Conservation (phyloP, 1,140 invertebrate species). For the Eulimnadia texana region DNA sequence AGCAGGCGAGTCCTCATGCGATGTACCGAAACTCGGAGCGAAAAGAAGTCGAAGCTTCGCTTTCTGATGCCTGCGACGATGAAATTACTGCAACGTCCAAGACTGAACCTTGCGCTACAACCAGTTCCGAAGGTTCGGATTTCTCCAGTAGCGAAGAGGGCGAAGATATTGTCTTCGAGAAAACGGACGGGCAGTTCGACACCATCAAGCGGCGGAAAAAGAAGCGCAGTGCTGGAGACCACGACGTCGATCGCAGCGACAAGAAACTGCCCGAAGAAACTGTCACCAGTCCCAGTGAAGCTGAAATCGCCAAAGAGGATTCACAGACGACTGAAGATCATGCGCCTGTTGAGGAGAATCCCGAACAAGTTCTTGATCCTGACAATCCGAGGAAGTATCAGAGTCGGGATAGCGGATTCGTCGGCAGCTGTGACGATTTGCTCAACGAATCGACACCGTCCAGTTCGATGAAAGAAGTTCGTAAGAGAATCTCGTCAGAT, state of each 20-base stretch:
- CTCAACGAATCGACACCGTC: conserved; percentile 36
- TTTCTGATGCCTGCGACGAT: conserved; percentile 40
- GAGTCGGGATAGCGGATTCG: conserved; percentile 69
- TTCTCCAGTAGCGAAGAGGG: conserved; percentile 42
- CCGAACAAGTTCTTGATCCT: conserved; percentile 4
- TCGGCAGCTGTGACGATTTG: conserved; percentile 73
- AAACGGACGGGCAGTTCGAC: conserved; percentile 55
- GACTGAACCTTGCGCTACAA: conserved; percentile 39
- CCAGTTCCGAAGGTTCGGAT: conserved; percentile 58
- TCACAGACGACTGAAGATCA: neutral
- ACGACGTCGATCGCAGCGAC: neutral
- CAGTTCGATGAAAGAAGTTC: neutral
- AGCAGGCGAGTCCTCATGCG: neutral
- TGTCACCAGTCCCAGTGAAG: neutral
- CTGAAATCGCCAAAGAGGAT: conserved; percentile 13
- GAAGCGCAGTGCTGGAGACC: conserved; percentile 33
- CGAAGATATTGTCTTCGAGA: conserved; percentile 38
- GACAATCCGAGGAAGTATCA: conserved; percentile 44
- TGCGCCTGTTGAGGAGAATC: neutral
- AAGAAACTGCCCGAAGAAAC: conserved; percentile 11
- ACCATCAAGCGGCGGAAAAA: conserved; percentile 71
- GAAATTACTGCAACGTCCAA: conserved; percentile 20
- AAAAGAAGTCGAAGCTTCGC: neutral
- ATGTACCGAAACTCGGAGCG: neutral
- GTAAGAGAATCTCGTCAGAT: neutral